These are phyloP conservation scores for Nothocercus nigrocapillus DNA, from an alignment of 2,113 vertebrate species.

Conservation along the genomic window DNA sequence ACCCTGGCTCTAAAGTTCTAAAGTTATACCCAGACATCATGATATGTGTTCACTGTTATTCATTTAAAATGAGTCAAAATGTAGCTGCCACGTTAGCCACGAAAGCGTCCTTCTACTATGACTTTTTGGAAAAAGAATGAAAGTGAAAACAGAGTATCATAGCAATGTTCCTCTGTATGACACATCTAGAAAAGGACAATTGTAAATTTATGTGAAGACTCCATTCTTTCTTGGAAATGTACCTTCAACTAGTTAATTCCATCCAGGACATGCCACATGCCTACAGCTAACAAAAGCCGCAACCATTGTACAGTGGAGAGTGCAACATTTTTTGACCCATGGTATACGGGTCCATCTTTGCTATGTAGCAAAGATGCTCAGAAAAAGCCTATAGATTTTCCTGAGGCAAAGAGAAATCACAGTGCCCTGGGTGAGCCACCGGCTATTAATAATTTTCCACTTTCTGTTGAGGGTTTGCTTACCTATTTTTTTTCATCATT, in stretches of 20 bases:
- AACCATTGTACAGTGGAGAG: rapidly evolving
- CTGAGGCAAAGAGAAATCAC: neutral
- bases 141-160: neutral
- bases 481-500: neutral
- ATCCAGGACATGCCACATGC: neutral
- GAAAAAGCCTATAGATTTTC: neutral
- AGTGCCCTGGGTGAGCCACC: neutral
- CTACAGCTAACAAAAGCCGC: neutral
- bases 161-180: neutral
- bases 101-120: neutral
- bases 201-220: neutral
- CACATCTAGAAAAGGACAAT: neutral
- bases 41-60: neutral
- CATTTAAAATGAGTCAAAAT: neutral
- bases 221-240: neutral
- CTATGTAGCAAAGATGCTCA: neutral
- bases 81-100: neutral
- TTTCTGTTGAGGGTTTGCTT: neutral
- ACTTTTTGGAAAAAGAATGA: neutral
- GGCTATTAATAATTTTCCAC: neutral
- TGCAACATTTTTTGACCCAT: neutral
- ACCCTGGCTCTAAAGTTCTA: neutral
- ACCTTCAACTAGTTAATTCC: neutral
- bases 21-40: neutral
- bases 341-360: too few species aligned